Base-by-base conservation (phyloP, 2,113 vertebrate species). In the Bufo gargarizans region DNA sequence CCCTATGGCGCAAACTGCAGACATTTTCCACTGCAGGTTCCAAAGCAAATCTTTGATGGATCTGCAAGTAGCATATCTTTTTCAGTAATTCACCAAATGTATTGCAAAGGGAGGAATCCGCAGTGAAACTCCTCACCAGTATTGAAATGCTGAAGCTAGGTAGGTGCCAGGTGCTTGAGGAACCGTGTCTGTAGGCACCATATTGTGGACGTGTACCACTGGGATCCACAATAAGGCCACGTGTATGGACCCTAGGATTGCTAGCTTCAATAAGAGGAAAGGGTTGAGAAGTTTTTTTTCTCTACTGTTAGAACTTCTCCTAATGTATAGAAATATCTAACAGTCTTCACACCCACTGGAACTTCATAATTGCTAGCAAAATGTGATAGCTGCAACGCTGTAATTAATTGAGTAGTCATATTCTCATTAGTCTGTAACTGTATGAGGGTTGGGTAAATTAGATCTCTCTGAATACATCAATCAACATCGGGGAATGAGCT, bases 361-460 rank as follows among this genome's bases (percentile, higher is more conserved):
- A 65, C 76, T 77, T 59, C 56, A 77, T 77, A 77, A 88, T 76
- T 63, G 58, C 56, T 88, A 47, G 16, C 69, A 84, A 56, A 67
- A 84, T 69, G 67, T 84, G n/a, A 82, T 74, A 43, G 45, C 80
- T 50, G 69, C 69, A 77, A 59, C 55, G 74, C 82, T 84, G 87
- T 84, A 84, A 89, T 89, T 89, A 89, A 89, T 84, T 56, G 74
- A 89, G 72, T 82, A 84, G 71, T 84, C 82, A 78, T 84, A 63
- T 89, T 89, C 58, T 83, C 82, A 89, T 78, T 89, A 82, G 56
- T 83, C 56, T 88, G 67, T 83, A 88, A 88, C 77, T 77, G 80
- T 88, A 72, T 77, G 79, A 84, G 81, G 53, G 61, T 71, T 56
- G 67, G 87, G 55, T 74, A 84, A 77, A 84, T 88, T 20, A 84